Percentiles rank a stretch among this genome's conserved stretches.
Evolutionary conservation across 1,140 invertebrate genomes (phyloP).

Genomic region (Oscheius sp.): DNA sequence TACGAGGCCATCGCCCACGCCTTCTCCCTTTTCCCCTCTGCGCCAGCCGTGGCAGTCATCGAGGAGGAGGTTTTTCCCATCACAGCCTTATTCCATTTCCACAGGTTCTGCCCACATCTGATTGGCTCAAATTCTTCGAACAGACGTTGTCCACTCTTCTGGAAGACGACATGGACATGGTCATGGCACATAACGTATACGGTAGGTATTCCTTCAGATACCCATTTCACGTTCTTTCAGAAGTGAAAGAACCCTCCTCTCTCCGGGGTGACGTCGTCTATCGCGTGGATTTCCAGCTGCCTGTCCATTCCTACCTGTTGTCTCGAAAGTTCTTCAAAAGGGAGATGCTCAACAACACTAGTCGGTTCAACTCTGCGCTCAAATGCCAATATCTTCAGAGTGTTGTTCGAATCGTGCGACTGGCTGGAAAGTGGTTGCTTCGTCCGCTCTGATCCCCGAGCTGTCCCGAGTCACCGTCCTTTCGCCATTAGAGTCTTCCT

Average conservation of each 20-base stretch:
- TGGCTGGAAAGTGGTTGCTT: neutral
- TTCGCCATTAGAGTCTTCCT: no score
- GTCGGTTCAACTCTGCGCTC: neutral
- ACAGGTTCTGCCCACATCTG: neutral
- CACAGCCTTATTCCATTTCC: neutral
- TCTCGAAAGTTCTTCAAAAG: conserved; percentile 17
- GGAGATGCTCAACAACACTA: neutral
- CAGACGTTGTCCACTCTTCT: neutral
- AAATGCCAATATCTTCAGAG: neutral
- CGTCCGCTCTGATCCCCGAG: neutral
- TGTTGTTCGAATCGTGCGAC: neutral
- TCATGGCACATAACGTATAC: conserved; percentile 15
- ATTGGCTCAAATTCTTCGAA: conserved; percentile 12
- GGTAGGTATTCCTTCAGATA: conserved; percentile 7
- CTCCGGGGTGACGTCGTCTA: conserved; percentile 14
- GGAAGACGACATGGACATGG: conserved; percentile 12
- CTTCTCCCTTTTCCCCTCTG: conserved; percentile 21
- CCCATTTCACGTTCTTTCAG: conserved; percentile 16
- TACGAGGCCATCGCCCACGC: conserved; percentile 1
- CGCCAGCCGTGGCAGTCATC: conserved; percentile 11
- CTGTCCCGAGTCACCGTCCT: neutral
- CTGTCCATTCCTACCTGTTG: conserved; percentile 23
- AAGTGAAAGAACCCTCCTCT: no score
- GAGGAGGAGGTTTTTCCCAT: conserved; percentile 17
- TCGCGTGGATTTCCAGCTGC: conserved; percentile 14